Percentiles rank a stretch among this genome's conserved stretches.
These are phyloP conservation scores for Rhaphigaster nebulosa DNA, from an alignment of 2,888 invertebrate genomes.

Conservation along the genomic window DNA sequence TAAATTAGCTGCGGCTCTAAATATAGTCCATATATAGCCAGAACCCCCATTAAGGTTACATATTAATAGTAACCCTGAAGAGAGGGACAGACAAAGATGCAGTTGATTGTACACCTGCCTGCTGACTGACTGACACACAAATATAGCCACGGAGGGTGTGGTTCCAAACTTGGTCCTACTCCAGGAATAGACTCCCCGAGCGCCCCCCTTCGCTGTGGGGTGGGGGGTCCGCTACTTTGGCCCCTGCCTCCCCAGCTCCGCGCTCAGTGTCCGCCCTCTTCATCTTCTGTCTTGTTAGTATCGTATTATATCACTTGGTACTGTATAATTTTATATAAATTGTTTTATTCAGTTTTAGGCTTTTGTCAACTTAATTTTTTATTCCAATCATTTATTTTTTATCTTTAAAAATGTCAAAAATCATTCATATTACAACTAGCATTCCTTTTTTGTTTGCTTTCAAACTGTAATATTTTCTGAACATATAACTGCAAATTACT, in stretches of 20 bases:
- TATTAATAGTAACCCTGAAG: slow-evolving; percentile 3
- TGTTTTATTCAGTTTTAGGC: neutral
- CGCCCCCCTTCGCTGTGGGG: neutral
- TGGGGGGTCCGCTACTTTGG: slow-evolving; percentile 54
- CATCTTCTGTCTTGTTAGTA: slow-evolving; percentile 39
- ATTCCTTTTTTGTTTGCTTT: neutral
- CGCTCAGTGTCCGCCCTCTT: slow-evolving; percentile 49
- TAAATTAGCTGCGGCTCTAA: neutral
- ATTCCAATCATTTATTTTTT: neutral
- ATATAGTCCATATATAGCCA: slow-evolving; percentile 23
- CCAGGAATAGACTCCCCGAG: slow-evolving; percentile 47
- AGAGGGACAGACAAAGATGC: neutral
- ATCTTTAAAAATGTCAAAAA: neutral
- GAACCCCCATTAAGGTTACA: neutral
- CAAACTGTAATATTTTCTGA: neutral
- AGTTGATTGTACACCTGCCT: slow-evolving; percentile 35
- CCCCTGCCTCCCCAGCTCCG: neutral
- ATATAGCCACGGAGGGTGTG: slow-evolving; percentile 41
- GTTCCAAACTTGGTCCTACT: slow-evolving; percentile 51
- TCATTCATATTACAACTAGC: neutral
- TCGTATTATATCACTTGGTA: neutral
- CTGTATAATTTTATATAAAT: neutral
- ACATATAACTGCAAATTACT: neutral
- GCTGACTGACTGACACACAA: slow-evolving; percentile 49
- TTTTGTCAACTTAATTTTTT: neutral